Evolutionary conservation across 1,140 invertebrate species (phyloP).

Genomic region (Drosophila guanche): DNA sequence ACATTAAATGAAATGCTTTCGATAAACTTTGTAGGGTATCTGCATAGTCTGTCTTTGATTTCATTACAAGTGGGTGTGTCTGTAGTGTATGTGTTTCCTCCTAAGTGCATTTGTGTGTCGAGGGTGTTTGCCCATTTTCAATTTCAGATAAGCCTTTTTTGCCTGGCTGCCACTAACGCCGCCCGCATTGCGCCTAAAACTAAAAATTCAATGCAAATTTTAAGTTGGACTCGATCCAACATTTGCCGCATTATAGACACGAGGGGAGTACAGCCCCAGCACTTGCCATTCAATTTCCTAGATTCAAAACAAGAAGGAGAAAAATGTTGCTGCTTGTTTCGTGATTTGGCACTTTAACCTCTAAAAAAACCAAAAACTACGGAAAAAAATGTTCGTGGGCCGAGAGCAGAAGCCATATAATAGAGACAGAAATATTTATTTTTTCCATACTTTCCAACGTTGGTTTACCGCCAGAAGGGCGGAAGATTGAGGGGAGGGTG

Average conservation of each 20-base stretch:
- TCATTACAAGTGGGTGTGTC: too few species aligned
- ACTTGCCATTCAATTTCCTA: slow-evolving; percentile 70
- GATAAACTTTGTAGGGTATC: too few species aligned
- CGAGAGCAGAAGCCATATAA: slow-evolving; percentile 78
- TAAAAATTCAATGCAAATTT: slow-evolving; percentile 67
- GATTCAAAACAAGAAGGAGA: slow-evolving; percentile 49
- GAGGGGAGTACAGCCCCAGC: background rate
- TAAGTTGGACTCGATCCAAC: slow-evolving; percentile 72
- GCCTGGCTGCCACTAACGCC: slow-evolving; percentile 35
- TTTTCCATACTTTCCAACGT: slow-evolving; percentile 26
- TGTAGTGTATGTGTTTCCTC: too few species aligned
- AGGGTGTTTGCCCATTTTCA: slow-evolving; percentile 44
- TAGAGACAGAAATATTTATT: slow-evolving; percentile 67
- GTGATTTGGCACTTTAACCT: slow-evolving; percentile 79
- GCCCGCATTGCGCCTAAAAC: slow-evolving; percentile 75
- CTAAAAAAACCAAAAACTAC: slow-evolving; percentile 40
- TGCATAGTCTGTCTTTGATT: too few species aligned
- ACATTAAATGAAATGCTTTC: too few species aligned
- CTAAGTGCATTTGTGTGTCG: background rate
- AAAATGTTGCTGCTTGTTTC: slow-evolving; percentile 44
- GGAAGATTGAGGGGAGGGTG: background rate
- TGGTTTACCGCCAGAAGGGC: slow-evolving; percentile 39
- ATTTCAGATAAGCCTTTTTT: slow-evolving; percentile 72
- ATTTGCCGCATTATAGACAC: slow-evolving; percentile 72
- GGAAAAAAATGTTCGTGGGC: slow-evolving; percentile 60